Evolutionary conservation across 2,113 vertebrate genomes (phyloP), one percentile per base, ranked within the genome.

Genomic region (Speoplatyrhinus poulsoni): DNA sequence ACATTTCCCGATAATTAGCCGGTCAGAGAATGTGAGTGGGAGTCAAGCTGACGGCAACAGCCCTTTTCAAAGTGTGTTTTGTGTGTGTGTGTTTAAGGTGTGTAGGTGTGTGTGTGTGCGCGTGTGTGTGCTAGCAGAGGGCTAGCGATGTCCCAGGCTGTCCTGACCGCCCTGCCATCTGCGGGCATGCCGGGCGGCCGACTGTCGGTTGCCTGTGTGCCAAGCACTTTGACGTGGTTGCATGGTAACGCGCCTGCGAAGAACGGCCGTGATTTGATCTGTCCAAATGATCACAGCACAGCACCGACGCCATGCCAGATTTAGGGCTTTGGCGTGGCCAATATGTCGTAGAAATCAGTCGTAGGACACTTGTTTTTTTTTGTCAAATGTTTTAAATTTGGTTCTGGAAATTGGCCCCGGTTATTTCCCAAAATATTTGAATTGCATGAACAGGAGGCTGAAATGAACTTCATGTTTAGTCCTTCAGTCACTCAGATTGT

Each of bases 91-190:
- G 49, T 36, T 11, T 3, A 32, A 54, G 6, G 12, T 61, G 53
- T 63, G 47, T 65, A 50, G 69, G 70, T 56, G 56, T 46, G 9
- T 41, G 49, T 54, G n/a, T 58, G 53, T 55, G 61, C 69, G 72
- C 71, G 82, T 50, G 48, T 73, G 64, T 70, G 67, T 67, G 67
- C 8, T 54, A 77, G 60, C 81, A 76, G 79, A 82, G 79, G 72
- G 78, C 86, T 53, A 69, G 60, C 82, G 67, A 72, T 82, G 82
- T 72, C 68, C 33, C 84, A 77, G 80, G 79, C 82, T 82, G 82
- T 75, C 85, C 86, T 77, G 85, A 86, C 86, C 73, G 77, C 85
- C 84, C 75, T 2, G 59, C 90, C 88, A 91, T 91, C 89, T 91
- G 90, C 53, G 77, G 85, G 73, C 87, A 79, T 82, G 87, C 82